phyloP scores from a whole-genome alignment of 2,888 invertebrate species.

The Venustoraphidia nigricollis region DNA sequence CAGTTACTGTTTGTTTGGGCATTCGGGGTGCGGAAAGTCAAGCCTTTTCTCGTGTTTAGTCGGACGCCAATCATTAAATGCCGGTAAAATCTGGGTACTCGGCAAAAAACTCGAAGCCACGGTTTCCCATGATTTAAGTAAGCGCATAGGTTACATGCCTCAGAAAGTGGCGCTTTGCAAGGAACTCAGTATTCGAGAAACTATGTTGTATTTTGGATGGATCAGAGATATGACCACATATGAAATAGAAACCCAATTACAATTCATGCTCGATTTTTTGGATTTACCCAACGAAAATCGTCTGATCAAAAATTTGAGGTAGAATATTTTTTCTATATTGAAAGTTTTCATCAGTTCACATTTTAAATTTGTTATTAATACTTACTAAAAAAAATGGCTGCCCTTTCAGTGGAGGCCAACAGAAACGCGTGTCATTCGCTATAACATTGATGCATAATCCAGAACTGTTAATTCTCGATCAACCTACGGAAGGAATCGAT shows the following conservation, averaged over 20 bases:
- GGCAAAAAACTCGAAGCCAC: slow-evolving; percentile 70
- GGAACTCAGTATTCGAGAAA: slow-evolving; percentile 76
- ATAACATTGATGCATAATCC: slow-evolving; percentile 83
- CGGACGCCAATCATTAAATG: slow-evolving; percentile 61
- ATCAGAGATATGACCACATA: slow-evolving; percentile 70
- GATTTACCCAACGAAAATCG: slow-evolving; percentile 66
- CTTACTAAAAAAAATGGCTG: too few species aligned
- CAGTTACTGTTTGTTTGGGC: slow-evolving; percentile 78
- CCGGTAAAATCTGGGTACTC: slow-evolving; percentile 67
- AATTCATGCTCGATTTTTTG: slow-evolving; percentile 67
- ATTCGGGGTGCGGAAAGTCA: slow-evolving; percentile 82
- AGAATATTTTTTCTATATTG: not conserved
- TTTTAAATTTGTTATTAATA: too few species aligned
- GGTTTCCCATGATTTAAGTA: slow-evolving; percentile 77
- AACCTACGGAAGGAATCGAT: slow-evolving; percentile 82
- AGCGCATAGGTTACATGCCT: slow-evolving; percentile 83
- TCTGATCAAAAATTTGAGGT: slow-evolving; percentile 51
- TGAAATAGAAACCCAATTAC: slow-evolving; percentile 56
- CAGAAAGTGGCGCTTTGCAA: slow-evolving; percentile 70
- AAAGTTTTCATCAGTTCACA: too few species aligned
- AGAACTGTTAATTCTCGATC: slow-evolving; percentile 72
- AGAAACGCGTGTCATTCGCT: slow-evolving; percentile 74
- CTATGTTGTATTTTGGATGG: slow-evolving; percentile 83
- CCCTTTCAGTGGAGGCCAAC: slow-evolving; percentile 64
- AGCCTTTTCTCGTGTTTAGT: slow-evolving; percentile 75